Evolutionary conservation across 2,797 vertebrate genomes (phyloP).

Genomic region (Manis pentadactyla): DNA sequence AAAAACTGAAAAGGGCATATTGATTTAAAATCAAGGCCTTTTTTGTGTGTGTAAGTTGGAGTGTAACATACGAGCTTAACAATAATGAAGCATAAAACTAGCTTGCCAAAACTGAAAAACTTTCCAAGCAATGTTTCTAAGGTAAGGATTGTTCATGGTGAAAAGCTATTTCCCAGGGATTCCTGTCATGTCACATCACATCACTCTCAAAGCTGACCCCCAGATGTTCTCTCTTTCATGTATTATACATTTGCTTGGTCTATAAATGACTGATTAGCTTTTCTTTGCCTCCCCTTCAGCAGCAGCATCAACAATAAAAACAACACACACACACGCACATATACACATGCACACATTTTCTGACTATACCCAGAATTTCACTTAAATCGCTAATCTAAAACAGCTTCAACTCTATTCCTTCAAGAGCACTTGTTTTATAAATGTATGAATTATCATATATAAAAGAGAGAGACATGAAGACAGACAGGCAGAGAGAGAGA

Average conservation of each 20-base stretch:
- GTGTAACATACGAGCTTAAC: conserved; percentile 19
- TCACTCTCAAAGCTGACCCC: background rate
- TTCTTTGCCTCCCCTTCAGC: background rate
- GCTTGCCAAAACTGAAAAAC: background rate
- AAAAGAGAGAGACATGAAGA: background rate
- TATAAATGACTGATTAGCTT: background rate
- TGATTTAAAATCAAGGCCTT: conserved; percentile 43
- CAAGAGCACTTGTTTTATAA: background rate
- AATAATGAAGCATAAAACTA: background rate
- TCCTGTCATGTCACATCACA: background rate
- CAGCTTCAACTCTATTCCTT: background rate
- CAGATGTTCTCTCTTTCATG: background rate
- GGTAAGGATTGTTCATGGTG: background rate
- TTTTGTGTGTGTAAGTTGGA: background rate
- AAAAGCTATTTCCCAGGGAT: background rate
- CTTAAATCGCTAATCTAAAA: background rate
- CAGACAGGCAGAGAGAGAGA: background rate
- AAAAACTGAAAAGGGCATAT: conserved; percentile 16
- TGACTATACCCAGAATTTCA: background rate
- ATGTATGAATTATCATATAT: background rate
- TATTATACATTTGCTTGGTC: background rate
- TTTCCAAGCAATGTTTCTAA: background rate
- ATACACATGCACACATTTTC: background rate
- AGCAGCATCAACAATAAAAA: background rate
- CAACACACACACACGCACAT: background rate